Base-by-base conservation (phyloP, 2,888 invertebrate species). In the Hirtodrosophila trivittata region DNA sequence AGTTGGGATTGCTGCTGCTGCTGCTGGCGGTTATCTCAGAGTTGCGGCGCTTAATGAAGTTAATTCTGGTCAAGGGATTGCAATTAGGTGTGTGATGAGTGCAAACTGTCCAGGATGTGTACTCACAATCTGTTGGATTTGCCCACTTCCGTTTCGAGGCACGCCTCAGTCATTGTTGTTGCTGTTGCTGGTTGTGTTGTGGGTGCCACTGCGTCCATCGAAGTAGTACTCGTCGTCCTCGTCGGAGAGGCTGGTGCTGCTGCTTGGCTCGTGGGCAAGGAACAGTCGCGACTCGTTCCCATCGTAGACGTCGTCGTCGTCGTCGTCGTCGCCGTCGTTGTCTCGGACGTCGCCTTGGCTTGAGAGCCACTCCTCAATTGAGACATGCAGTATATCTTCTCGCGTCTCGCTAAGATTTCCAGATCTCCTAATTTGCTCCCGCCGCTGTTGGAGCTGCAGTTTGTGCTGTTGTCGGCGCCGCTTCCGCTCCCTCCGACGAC, bases 351-450 rank as follows among this genome's bases (percentile, higher is more conserved):
- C 87, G 67, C 89, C 89, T 64, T 90, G 88, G 72, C 90, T 90
- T 76, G 90, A 87, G 83, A 90, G 88, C 90, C 90, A 90, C 89
- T 91, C 91, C 83, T 91, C 91, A 84, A 90, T 90, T 90, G 91
- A 90, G 90, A 91, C 90, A 88, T 91, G 91, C 87, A 91, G 65
- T 88, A 91, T 87, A 89, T 91, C 91, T 90, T 91, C 90, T 91
- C 91, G 75, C 89, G 91, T 89, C 86, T 91, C 90, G 93, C 93
- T 92, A 93, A 92, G 91, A 93, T 92, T 91, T 93, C 93, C 92
- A 93, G 93, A 92, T 93, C 93, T 92, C 92, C 92, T 92, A 91
- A 88, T 83, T 88, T 90, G 90, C 64, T 90, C 89, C 70, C 90
- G 80, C 80, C 90, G 88, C 77, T 90, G 89, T 56, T 89, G 89